Conservation (phyloP, 1,140 invertebrate genomes). For the Drosophila navojoa region DNA sequence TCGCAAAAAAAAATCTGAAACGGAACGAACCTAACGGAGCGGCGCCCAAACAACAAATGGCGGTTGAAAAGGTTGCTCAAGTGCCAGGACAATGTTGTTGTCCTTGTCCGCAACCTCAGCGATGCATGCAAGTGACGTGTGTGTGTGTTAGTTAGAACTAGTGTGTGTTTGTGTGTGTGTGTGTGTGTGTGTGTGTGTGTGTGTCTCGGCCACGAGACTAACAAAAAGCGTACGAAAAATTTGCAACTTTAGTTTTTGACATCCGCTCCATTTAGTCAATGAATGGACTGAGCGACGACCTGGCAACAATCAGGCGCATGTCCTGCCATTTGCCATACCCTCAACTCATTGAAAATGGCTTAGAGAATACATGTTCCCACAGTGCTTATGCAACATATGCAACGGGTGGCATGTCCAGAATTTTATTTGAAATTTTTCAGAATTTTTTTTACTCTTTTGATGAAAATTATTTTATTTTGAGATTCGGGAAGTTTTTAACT, state of each 20-base stretch:
- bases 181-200: constrained; percentile 19
- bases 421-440: no score
- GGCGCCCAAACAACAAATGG: constrained; percentile 75
- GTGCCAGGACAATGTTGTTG: constrained; percentile 48
- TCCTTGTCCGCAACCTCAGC: constrained; percentile 42
- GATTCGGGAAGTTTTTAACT: no score
- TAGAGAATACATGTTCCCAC: not conserved
- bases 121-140: constrained; percentile 52
- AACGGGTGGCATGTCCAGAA: no score
- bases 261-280: constrained; percentile 81
- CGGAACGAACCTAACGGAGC: constrained; percentile 56
- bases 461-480: no score
- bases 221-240: constrained; percentile 55
- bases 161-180: constrained; percentile 23
- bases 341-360: not conserved
- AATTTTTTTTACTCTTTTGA: no score
- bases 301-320: constrained; percentile 77
- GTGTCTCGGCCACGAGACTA: constrained; percentile 18
- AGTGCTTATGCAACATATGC: not conserved
- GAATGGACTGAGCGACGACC: constrained; percentile 69
- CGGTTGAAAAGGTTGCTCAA: constrained; percentile 59
- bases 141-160: not conserved
- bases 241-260: constrained; percentile 79
- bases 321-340: constrained; percentile 42
- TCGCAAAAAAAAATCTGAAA: constrained; percentile 20